A percentile compares a stretch with the other conserved stretches of the same genome.
phyloP scores from a whole-genome alignment of 2,888 invertebrate genomes.

The Steinernema scapterisci region DNA sequence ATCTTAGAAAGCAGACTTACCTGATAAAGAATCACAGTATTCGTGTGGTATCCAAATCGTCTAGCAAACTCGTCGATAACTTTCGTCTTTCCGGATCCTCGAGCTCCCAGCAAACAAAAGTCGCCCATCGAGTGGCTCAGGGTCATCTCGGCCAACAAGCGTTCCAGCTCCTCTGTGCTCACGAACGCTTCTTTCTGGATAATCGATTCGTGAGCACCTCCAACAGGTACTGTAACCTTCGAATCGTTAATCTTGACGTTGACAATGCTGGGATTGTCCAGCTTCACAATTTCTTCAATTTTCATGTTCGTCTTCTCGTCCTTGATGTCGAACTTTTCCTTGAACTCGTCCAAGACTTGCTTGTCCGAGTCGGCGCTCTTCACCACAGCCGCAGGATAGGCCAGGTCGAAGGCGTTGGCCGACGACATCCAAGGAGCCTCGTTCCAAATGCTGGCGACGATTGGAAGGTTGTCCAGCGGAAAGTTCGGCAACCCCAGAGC shows the following conservation, averaged over 20 bases:
- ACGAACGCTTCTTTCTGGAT: conserved; percentile 71
- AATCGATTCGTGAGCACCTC: conserved; percentile 1
- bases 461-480: conserved; percentile 74
- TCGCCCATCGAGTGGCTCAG: conserved; percentile 81
- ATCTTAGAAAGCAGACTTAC: conserved; percentile 62
- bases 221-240: background rate
- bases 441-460: conserved; percentile 24
- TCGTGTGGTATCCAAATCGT: conserved; percentile 79
- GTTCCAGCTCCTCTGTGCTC: conserved; percentile 80
- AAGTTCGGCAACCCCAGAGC: conserved; percentile 83
- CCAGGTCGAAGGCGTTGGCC: conserved; percentile 76
- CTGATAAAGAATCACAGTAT: conserved; percentile 85
- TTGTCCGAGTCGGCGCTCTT: conserved; percentile 78
- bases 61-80: conserved; percentile 80
- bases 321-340: conserved; percentile 49
- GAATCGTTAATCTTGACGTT: background rate
- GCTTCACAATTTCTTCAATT: background rate
- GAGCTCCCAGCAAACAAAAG: conserved; percentile 83
- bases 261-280: background rate
- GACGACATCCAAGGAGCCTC: conserved; percentile 73
- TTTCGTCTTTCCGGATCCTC: conserved; percentile 88
- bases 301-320: background rate
- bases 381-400: conserved; percentile 84
- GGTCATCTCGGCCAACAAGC: conserved; percentile 78
- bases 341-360: conserved; percentile 74